A percentile compares a stretch with the other conserved stretches of the same genome.
phyloP scores from a whole-genome alignment of 2,113 vertebrate species.

The Diadophis punctatus region DNA sequence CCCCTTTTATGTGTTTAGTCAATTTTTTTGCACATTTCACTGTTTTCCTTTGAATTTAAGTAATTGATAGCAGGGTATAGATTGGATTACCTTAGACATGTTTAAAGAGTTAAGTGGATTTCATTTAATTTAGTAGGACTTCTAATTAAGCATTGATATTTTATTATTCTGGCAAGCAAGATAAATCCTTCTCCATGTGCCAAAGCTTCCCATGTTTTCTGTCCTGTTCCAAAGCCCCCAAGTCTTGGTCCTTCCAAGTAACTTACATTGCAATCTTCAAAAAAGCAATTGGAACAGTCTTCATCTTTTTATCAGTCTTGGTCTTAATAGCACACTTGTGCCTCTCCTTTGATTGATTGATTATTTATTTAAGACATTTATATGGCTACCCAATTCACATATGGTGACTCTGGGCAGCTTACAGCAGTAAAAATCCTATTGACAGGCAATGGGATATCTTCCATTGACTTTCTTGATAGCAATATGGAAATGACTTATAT shows the following conservation, averaged over 20 bases:
- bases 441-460: background rate
- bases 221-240: background rate
- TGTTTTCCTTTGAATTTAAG: background rate
- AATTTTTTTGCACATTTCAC: slow-evolving; percentile 1
- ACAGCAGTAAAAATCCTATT: background rate
- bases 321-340: background rate
- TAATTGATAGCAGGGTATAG: background rate
- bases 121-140: background rate
- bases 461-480: background rate
- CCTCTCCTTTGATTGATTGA: background rate
- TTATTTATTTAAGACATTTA: no score
- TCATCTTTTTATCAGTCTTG: background rate
- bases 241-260: background rate
- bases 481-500: background rate
- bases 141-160: background rate
- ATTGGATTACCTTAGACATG: background rate
- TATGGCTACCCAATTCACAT: no score
- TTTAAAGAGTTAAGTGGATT: background rate
- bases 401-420: no score
- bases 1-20: background rate
- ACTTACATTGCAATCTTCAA: background rate
- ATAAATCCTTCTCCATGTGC: background rate
- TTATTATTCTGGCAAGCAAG: background rate
- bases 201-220: background rate
- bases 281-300: background rate